Conservation (phyloP, 2,797 vertebrate genomes). For the Lacerta agilis region DNA sequence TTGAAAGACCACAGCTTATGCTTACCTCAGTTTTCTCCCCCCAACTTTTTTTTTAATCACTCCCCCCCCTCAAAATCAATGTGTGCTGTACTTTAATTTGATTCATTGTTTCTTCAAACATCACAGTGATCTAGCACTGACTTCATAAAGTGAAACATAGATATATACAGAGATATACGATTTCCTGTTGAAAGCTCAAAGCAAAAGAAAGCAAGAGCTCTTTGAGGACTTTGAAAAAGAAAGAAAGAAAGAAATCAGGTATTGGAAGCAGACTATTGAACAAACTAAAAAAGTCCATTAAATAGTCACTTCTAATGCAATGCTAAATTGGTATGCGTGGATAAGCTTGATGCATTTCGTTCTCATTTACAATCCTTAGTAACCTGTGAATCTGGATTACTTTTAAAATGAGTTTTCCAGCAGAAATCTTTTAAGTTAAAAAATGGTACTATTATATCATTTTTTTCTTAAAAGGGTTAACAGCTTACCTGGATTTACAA, state of each 20-base stretch:
- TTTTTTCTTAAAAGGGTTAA: conserved; percentile 15
- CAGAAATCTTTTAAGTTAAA: not conserved
- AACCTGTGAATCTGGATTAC: not conserved
- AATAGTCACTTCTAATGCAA: conserved; percentile 14
- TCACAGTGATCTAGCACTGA: not conserved
- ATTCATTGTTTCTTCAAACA: not conserved
- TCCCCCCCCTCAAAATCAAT: not conserved
- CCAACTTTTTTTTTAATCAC: not conserved
- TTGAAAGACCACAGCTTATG: too few relatives aligned
- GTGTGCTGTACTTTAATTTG: not conserved
- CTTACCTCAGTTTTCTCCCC: too few relatives aligned
- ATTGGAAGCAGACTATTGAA: conserved; percentile 2
- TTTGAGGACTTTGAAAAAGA: conserved; percentile 13
- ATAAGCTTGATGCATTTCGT: conserved; percentile 16
- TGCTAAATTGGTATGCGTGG: conserved; percentile 18
- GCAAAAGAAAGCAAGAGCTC: not conserved
- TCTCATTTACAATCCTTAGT: conserved; percentile 1
- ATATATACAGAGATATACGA: not conserved
- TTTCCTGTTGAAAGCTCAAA: not conserved
- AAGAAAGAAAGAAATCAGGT: not conserved
- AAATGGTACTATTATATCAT: not conserved
- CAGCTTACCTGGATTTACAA: not conserved
- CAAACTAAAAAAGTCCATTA: not conserved
- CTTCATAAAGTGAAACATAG: not conserved
- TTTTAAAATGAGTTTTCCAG: not conserved